Evolutionary conservation across 2,888 invertebrate genomes (phyloP).

Genomic region (Lasioglossum calceatum): DNA sequence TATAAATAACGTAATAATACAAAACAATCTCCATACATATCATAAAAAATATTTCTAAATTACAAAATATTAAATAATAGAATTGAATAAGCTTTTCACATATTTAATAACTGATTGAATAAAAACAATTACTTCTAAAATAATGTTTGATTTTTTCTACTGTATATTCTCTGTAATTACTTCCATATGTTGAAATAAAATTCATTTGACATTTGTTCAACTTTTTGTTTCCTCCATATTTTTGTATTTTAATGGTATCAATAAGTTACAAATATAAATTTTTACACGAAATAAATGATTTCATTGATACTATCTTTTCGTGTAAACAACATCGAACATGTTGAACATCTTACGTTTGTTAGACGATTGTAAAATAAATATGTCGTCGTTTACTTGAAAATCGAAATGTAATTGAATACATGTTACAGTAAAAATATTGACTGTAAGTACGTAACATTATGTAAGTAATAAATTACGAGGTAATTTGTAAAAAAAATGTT

Average conservation of each 20-base stretch:
- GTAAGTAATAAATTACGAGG: slow-evolving; percentile 45
- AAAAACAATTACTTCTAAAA: slow-evolving; percentile 27
- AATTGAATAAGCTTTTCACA: slow-evolving; percentile 4
- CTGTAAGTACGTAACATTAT: slow-evolving; percentile 40
- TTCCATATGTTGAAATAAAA: slow-evolving; percentile 33
- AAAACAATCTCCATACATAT: slow-evolving; percentile 22
- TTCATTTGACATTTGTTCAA: slow-evolving; percentile 26
- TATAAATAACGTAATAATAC: slow-evolving; percentile 26
- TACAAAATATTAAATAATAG: slow-evolving; percentile 9
- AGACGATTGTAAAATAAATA: slow-evolving; percentile 24
- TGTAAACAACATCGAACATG: slow-evolving; percentile 23
- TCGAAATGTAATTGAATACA: slow-evolving; percentile 39
- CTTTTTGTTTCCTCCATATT: slow-evolving; percentile 14
- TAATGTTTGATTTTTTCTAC: slow-evolving; percentile 32
- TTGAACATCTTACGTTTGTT: slow-evolving; percentile 1
- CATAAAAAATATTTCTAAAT: neutral
- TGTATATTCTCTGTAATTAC: slow-evolving; percentile 21
- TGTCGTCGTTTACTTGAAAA: slow-evolving; percentile 19
- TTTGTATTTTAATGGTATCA: slow-evolving; percentile 13
- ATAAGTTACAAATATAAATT: slow-evolving; percentile 17
- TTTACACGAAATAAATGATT: slow-evolving; percentile 28
- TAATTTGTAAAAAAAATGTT: slow-evolving; percentile 55
- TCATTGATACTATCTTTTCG: slow-evolving; percentile 22
- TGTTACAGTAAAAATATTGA: slow-evolving; percentile 27
- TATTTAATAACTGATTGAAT: slow-evolving; percentile 20